Conservation (phyloP, 2,888 invertebrate species). For the Exephanes ischioxanthus region DNA sequence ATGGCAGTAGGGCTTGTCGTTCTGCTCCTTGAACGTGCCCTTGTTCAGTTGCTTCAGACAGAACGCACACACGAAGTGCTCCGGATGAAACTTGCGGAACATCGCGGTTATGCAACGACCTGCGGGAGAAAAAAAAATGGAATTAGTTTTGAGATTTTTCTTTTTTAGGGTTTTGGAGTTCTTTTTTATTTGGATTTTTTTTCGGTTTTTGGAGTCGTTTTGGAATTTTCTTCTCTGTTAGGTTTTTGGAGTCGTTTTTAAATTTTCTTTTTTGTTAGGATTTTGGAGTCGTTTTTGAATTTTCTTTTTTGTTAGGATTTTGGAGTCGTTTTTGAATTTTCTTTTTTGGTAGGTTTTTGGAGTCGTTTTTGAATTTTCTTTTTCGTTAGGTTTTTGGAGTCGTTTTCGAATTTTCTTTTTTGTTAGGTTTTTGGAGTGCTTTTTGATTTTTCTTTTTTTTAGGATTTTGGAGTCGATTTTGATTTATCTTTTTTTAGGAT, state of each 20-base stretch:
- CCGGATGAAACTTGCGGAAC: slow-evolving; percentile 99
- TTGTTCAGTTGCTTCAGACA: slow-evolving; percentile 99
- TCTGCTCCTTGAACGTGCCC: slow-evolving; percentile 99
- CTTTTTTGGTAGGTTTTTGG: not conserved
- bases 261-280: no score
- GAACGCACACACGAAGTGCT: slow-evolving; percentile 99
- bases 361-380: not conserved
- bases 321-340: not conserved
- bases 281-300: not conserved
- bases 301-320: not conserved
- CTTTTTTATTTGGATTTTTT: no score
- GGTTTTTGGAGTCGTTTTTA: not conserved
- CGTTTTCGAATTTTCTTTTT: not conserved
- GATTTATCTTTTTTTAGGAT: not conserved
- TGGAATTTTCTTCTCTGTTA: not conserved
- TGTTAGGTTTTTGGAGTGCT: no score
- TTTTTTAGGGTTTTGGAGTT: no score
- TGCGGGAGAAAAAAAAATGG: slow-evolving; percentile 74
- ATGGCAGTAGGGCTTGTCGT: slow-evolving; percentile 99
- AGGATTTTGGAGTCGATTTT: no score
- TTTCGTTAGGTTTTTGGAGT: not conserved
- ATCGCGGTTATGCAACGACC: slow-evolving; percentile 99
- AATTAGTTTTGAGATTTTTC: not conserved
- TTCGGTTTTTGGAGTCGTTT: no score
- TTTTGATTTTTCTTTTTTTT: no score